Evolutionary conservation across 2,888 invertebrate genomes (phyloP).

Genomic region (Metallyticus violacea): DNA sequence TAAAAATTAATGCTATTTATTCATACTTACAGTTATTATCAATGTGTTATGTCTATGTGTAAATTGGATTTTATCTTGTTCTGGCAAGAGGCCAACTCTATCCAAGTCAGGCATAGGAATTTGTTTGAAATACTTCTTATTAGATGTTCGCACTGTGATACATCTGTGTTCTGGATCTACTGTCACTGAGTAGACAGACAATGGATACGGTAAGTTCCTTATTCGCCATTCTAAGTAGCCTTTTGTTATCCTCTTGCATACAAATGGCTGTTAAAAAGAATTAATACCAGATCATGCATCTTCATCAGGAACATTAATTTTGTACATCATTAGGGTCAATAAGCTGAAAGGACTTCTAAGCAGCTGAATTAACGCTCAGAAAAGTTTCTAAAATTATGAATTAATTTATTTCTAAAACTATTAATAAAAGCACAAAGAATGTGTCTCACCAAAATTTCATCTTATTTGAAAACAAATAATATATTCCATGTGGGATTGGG

Average conservation of each 20-base stretch:
- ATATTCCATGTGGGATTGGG: no score
- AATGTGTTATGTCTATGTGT: conserved; percentile 74
- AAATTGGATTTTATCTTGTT: conserved; percentile 63
- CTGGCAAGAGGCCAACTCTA: conserved; percentile 59
- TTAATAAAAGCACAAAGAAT: no score
- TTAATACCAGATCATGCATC: neutral
- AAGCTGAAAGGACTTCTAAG: no score
- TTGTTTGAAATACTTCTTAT: conserved; percentile 80
- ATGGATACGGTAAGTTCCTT: conserved; percentile 71
- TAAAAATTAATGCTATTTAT: neutral
- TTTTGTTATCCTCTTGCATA: conserved; percentile 70
- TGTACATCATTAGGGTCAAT: no score
- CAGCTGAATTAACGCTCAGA: no score
- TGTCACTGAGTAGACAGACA: conserved; percentile 66
- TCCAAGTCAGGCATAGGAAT: conserved; percentile 67
- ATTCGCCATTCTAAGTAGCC: conserved; percentile 78
- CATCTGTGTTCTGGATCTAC: conserved; percentile 61
- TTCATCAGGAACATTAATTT: no score
- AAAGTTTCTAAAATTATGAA: no score
- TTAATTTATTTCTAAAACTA: no score
- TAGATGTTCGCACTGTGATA: conserved; percentile 68
- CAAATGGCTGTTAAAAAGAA: conserved; percentile 56
- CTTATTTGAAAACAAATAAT: no score
- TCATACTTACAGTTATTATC: conserved; percentile 63
- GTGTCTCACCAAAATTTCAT: no score